Evolutionary conservation across 2,797 vertebrate species (phyloP), one percentile per base, ranked within the genome.

Genomic region (Bufotes viridis): DNA sequence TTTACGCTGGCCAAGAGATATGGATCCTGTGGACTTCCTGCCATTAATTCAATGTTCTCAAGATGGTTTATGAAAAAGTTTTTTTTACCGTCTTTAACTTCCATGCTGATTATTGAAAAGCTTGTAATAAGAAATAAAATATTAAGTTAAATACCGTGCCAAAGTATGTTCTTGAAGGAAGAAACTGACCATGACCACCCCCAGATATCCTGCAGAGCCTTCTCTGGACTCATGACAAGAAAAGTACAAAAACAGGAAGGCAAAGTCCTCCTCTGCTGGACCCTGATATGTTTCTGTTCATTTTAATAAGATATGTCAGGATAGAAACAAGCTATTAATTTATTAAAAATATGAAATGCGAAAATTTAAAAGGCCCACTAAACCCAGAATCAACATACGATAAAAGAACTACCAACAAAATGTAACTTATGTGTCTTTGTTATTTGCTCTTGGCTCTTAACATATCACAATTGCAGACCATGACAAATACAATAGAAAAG

Each of bases 141-240:
- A 24, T 29, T 69, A 29, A 17, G 34, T 17, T 69, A 34, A 70
- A 70, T 70, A 34, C 67, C 34, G 15, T 15, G 15, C 26, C 67
- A 70, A 34, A 15, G 60, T 22, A 49, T 34, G 5, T 42, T 22
- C 78, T 65, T 65, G 60, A 4, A 63, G 34, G 17, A 63, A 14
- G 78, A 42, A 72, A 26, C 65, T 83, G 67, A 84, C 82, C 67
- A 84, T 84, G 69, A 58, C 82, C 67, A 84, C 69, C 82, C 55
- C 67, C 65, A 69, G n/a, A 82, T 69, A 24, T 82, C 63, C 42
- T 18, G n/a, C 55, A 55, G 12, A 72, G 24, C 17, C n/a, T 17
- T 57, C 67, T 83, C 11, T 83, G 81, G 51, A 83, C 26, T 11
- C 51, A 15, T 83, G 65, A 57, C 81, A 83, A 83, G 22, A 78